A percentile compares a stretch with the other conserved stretches of the same genome.
These are phyloP conservation scores for Irena cyanogastra DNA, from an alignment of 2,113 vertebrate genomes.

Conservation along the genomic window DNA sequence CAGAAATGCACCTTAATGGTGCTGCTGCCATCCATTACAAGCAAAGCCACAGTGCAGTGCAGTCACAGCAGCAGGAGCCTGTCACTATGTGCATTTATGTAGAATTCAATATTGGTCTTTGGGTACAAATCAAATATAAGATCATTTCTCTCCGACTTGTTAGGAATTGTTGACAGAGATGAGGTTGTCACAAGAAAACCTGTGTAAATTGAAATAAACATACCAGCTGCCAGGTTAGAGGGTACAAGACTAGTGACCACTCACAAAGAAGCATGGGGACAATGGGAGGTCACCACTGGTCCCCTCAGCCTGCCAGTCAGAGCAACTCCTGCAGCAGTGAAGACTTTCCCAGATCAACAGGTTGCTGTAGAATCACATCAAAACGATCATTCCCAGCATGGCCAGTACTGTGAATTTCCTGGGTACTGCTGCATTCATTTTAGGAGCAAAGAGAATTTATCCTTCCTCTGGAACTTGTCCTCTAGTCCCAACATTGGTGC, in stretches of 20 bases:
- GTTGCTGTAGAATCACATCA: not conserved
- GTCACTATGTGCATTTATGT: accelerated
- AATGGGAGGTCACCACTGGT: not conserved
- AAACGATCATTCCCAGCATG: not conserved
- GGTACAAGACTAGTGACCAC: not conserved
- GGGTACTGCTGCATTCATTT: not conserved
- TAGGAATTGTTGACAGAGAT: constrained; percentile 75
- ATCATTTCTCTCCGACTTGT: not conserved
- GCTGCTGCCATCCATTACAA: not conserved
- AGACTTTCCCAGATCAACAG: not conserved
- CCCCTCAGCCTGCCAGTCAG: not conserved
- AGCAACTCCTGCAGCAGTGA: not conserved
- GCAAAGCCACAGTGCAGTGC: not conserved
- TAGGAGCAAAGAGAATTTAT: not conserved
- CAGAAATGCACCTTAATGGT: not conserved
- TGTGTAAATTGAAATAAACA: accelerated
- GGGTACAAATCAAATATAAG: not conserved
- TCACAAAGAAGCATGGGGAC: not conserved
- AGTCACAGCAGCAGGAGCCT: not conserved
- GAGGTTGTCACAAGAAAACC: not conserved
- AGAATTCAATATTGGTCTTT: not conserved
- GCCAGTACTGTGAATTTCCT: not conserved
- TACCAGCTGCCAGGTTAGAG: not conserved
- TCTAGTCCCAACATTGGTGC: not conserved
- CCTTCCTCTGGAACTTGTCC: not conserved